Conservation (phyloP, 2,888 invertebrate genomes). For the Antitype chi region DNA sequence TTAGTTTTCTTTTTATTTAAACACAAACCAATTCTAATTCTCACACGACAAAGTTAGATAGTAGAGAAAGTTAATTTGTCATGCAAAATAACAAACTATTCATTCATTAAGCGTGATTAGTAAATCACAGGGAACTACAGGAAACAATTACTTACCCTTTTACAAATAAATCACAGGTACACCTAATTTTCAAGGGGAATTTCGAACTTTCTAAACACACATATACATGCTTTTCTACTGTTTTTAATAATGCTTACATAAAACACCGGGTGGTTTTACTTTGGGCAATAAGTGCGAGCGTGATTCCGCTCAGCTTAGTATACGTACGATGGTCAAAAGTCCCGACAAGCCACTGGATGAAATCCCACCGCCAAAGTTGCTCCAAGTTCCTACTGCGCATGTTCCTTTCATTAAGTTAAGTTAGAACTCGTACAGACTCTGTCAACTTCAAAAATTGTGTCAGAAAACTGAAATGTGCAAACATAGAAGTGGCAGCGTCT, state of each 20-base stretch:
- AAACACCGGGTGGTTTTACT: constrained; percentile 82
- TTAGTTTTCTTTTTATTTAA: constrained; percentile 14
- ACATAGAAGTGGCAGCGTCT: neutral
- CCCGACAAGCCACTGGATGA: constrained; percentile 80
- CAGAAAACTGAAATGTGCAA: neutral
- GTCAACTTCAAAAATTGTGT: constrained; percentile 42
- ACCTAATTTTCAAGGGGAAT: constrained; percentile 80
- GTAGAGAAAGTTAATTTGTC: constrained; percentile 54
- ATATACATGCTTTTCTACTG: constrained; percentile 85
- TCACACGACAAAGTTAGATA: constrained; percentile 32
- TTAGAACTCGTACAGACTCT: constrained; percentile 64
- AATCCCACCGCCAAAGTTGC: constrained; percentile 62
- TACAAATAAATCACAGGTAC: constrained; percentile 79
- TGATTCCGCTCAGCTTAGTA: constrained; percentile 63
- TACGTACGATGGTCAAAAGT: constrained; percentile 75
- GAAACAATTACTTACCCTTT: constrained; percentile 83
- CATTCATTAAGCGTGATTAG: constrained; percentile 61
- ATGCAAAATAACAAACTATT: constrained; percentile 70
- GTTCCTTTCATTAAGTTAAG: constrained; percentile 65
- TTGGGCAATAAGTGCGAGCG: constrained; percentile 75
- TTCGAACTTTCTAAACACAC: constrained; percentile 84
- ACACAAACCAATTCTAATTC: constrained; percentile 19
- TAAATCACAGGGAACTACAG: constrained; percentile 76
- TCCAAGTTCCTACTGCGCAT: constrained; percentile 70
- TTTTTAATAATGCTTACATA: constrained; percentile 86